phyloP scores from a whole-genome alignment of 2,888 invertebrate genomes.

The Dryomyza anilis region DNA sequence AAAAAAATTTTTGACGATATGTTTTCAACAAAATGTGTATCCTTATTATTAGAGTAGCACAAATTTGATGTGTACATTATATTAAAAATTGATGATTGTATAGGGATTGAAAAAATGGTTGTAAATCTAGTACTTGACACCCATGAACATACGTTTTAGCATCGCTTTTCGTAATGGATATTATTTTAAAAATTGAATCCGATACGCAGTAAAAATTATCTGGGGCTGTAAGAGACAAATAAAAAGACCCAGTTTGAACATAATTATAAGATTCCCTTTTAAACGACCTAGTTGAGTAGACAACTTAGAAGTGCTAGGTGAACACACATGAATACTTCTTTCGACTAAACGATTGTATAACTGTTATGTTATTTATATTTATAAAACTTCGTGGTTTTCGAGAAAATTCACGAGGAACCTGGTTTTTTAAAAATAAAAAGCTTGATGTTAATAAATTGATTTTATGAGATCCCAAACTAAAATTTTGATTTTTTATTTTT shows the following conservation, averaged over 20 bases:
- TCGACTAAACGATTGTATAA: conserved; percentile 31
- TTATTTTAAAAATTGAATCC: conserved; percentile 26
- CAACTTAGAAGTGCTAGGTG: conserved; percentile 26
- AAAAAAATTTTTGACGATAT: too few species aligned
- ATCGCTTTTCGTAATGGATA: conserved; percentile 29
- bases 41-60: too few species aligned
- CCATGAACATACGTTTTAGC: conserved; percentile 31
- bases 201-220: conserved; percentile 29
- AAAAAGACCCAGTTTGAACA: conserved; percentile 28
- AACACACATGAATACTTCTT: conserved; percentile 28
- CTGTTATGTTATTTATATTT: conserved; percentile 28
- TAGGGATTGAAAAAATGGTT: conserved; percentile 30
- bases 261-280: conserved; percentile 29
- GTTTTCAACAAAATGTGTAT: too few species aligned
- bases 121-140: conserved; percentile 28
- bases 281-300: conserved; percentile 26
- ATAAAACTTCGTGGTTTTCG: conserved; percentile 27
- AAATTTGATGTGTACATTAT: too few species aligned
- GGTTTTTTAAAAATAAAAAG: conserved; percentile 17
- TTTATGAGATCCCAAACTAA: conserved; percentile 26
- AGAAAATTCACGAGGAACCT: conserved; percentile 24
- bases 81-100: conserved; percentile 29
- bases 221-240: conserved; percentile 26
- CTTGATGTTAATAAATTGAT: conserved; percentile 15
- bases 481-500: conserved; percentile 27